A percentile compares a stretch with the other conserved stretches of the same genome.
phyloP scores from a whole-genome alignment of 1,140 invertebrate genomes.

The Aphaenogaster ashmeadi region DNA sequence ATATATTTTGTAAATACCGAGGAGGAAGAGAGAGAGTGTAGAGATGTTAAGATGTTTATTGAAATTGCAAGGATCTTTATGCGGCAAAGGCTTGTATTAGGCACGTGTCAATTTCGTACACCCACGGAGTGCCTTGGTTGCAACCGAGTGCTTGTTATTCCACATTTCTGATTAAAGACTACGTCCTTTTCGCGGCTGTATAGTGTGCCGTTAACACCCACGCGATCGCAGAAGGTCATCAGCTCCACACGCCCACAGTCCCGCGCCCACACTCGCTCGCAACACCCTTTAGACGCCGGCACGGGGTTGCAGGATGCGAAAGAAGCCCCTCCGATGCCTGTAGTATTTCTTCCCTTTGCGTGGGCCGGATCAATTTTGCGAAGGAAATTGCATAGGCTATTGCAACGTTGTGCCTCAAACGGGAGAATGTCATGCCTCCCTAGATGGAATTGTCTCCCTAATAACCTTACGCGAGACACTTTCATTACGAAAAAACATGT shows the following conservation, averaged over 20 bases:
- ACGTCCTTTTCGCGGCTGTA: constrained; percentile 29
- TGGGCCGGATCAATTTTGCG: constrained; percentile 50
- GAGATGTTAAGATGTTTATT: not conserved
- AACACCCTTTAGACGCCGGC: constrained; percentile 43
- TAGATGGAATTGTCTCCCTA: constrained; percentile 55
- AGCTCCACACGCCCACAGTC: constrained; percentile 13
- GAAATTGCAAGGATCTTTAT: constrained; percentile 19
- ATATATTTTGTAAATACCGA: not conserved
- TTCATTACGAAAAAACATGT: constrained; percentile 55
- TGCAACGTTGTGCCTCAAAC: constrained; percentile 56
- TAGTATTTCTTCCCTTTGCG: constrained; percentile 52
- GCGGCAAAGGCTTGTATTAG: not conserved
- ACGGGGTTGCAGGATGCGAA: constrained; percentile 23
- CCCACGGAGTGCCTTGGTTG: not conserved
- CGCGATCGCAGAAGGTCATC: constrained; percentile 57
- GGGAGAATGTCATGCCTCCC: constrained; percentile 55
- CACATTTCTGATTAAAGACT: constrained; percentile 51
- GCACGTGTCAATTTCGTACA: constrained; percentile 4
- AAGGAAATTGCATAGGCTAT: constrained; percentile 60
- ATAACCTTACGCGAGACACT: constrained; percentile 61
- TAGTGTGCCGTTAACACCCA: constrained; percentile 49
- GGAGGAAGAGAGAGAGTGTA: not conserved
- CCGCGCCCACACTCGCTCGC: constrained; percentile 45
- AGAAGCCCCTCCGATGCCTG: constrained; percentile 29
- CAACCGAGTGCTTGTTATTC: constrained; percentile 14